Conservation (phyloP, 2,888 invertebrate genomes). For the Epinotia ramella region DNA sequence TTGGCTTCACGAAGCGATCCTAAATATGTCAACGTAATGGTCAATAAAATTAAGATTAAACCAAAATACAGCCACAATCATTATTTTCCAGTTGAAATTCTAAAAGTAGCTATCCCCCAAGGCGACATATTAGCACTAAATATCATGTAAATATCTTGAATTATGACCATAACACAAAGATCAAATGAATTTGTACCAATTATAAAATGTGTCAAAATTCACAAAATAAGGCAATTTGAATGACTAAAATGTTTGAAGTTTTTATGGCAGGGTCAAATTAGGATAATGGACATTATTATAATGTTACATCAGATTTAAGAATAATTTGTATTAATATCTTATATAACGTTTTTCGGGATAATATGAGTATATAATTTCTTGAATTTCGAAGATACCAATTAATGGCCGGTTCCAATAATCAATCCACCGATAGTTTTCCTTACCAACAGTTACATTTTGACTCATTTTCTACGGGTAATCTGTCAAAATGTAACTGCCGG, state of each 20-base stretch:
- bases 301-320: not conserved
- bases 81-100: slow-evolving; percentile 8
- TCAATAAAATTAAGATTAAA: slow-evolving; percentile 15
- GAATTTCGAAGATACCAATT: too few species aligned
- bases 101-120: not conserved
- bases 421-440: too few species aligned
- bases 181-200: slow-evolving; percentile 15
- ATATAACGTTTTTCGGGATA: not conserved
- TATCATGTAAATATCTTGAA: slow-evolving; percentile 22
- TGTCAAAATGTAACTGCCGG: too few species aligned
- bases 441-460: too few species aligned
- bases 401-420: too few species aligned
- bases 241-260: slow-evolving; percentile 21
- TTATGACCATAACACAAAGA: slow-evolving; percentile 20
- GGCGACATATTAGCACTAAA: slow-evolving; percentile 22
- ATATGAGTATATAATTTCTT: too few species aligned
- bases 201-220: slow-evolving; percentile 13
- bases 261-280: slow-evolving; percentile 21
- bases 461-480: too few species aligned
- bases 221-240: slow-evolving; percentile 14
- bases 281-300: slow-evolving; percentile 17
- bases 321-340: not conserved
- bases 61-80: not conserved
- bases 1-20: not conserved
- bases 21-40: slow-evolving; percentile 4